phyloP scores from a whole-genome alignment of 2,797 vertebrate species.

The Apodemus agrarius region DNA sequence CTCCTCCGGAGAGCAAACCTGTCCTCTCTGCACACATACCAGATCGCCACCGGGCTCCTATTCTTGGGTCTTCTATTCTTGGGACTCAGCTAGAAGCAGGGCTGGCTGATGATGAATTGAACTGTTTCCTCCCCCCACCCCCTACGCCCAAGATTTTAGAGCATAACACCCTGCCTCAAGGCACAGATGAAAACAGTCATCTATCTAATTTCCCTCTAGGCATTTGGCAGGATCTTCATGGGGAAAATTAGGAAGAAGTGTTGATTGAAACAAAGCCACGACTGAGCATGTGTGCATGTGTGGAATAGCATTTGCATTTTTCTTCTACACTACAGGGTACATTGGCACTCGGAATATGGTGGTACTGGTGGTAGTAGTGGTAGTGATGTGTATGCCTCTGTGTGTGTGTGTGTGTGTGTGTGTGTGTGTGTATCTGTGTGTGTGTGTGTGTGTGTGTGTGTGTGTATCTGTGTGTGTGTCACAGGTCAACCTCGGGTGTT shows the following conservation, averaged over 20 bases:
- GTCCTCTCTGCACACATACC: background rate
- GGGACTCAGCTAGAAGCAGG: background rate
- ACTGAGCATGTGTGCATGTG: background rate
- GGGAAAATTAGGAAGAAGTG: background rate
- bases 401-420: background rate
- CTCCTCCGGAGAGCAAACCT: slow-evolving; percentile 52
- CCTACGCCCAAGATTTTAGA: slow-evolving; percentile 28
- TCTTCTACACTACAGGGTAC: background rate
- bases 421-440: background rate
- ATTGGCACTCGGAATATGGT: background rate
- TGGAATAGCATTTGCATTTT: background rate
- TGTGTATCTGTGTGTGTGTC: too few species aligned
- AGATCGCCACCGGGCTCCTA: slow-evolving; percentile 30
- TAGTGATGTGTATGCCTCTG: background rate
- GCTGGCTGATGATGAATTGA: slow-evolving; percentile 69
- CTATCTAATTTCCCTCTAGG: slow-evolving; percentile 40
- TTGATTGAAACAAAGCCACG: background rate
- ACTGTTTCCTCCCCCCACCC: background rate
- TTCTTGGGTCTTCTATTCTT: slow-evolving; percentile 32
- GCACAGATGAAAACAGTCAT: slow-evolving; percentile 52
- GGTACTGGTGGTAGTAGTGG: background rate
- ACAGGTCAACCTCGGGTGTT: background rate
- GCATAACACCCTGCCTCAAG: slow-evolving; percentile 29
- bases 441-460: background rate
- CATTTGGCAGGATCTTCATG: slow-evolving; percentile 31